Base-by-base conservation (phyloP, 2,888 invertebrate genomes). In the Drepanosiphum platanoidis region DNA sequence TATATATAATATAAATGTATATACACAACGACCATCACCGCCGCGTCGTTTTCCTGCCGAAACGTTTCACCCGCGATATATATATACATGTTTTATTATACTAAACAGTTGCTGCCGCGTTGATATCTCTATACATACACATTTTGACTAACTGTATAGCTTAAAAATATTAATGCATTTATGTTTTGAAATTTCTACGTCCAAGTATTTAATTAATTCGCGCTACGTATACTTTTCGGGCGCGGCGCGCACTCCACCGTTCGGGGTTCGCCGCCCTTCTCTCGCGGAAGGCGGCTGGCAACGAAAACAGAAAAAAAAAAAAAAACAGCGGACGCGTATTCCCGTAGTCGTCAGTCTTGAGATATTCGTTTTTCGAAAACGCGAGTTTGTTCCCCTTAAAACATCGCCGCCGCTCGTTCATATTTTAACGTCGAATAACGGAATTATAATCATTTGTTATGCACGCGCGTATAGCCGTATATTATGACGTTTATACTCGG, bases 371-470 rank as follows among this genome's bases (percentile, higher is more conserved):
- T 80, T 80, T 52, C 70, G 52, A 70, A 70, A 80, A 79, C 34
- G n/a, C n/a, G 34, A 79, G 34, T 79, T 79, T 79, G 68, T 66
- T 80, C 52, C 70, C 80, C 78, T 61, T 27, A 42, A 42, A 64
- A 64, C 30, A 52, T 3, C 34, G 2, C 30, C 42, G 32, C 15
- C 46, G 52, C 15, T n/a, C 30, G 71, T 81, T 82, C 82, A 72
- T 82, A 72, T 72, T 82, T 82, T 72, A 82, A 71, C 82, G 82
- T 72, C 72, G 58, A 39, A 71, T 30, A 81, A 58, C 82, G 42
- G 18, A 71, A 71, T 81, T 81, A 71, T 42, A n/a, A 82, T 72
- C 34, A 82, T 82, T 82, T 82, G 61, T 82, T 82, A 18, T 18
- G 52, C 82, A 61, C 72, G 58, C 58, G 68, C 34, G 4, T 9